phyloP scores from a whole-genome alignment of 2,797 vertebrate genomes.

The Trichosurus vulpecula region DNA sequence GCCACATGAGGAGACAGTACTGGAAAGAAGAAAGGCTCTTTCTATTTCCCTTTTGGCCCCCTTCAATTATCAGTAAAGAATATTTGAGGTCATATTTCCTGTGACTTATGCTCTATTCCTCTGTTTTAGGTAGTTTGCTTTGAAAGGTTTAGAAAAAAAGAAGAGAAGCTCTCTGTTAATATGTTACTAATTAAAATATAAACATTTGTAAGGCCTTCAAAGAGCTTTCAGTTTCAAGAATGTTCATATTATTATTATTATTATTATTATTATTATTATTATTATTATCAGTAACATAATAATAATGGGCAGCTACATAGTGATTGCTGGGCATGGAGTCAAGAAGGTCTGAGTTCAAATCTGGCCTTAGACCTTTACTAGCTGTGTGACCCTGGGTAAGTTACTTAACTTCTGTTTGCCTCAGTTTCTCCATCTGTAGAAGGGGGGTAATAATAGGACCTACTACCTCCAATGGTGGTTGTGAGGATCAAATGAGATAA shows the following conservation, averaged over 20 bases:
- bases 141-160: slow-evolving; percentile 36
- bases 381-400: not conserved
- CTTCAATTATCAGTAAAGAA: not conserved
- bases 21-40: not conserved
- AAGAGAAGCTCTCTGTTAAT: not conserved
- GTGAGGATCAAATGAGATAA: not conserved
- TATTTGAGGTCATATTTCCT: not conserved
- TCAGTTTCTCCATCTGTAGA: not conserved
- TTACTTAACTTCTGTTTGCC: not conserved
- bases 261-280: not conserved
- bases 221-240: not conserved
- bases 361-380: not conserved
- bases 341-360: not conserved
- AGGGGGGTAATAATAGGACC: not conserved
- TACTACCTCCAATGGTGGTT: not conserved
- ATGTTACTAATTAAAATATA: slow-evolving; percentile 22
- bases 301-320: not conserved
- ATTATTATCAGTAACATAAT: not conserved
- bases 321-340: not conserved
- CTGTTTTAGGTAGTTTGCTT: not conserved
- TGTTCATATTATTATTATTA: not conserved
- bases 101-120: not conserved
- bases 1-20: not conserved
- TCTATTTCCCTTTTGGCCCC: not conserved
- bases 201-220: not conserved